These are phyloP conservation scores for Cheilosia pagana DNA, from an alignment of 2,888 invertebrate genomes.

Conservation along the genomic window DNA sequence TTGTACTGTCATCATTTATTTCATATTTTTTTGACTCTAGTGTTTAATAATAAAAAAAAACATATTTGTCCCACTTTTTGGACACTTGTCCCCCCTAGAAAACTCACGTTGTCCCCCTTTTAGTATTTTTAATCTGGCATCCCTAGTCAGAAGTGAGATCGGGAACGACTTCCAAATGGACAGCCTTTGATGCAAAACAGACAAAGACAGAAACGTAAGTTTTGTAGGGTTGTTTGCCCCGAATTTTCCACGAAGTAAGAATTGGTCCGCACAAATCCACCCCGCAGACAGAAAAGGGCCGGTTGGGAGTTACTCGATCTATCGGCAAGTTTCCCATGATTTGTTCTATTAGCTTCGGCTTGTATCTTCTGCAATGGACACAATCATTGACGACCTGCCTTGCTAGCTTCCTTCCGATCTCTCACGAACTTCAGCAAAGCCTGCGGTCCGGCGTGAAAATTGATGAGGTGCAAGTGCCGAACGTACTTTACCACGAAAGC, in stretches of 20 bases:
- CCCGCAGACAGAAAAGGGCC: background rate
- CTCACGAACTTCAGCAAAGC: background rate
- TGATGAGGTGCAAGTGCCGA: background rate
- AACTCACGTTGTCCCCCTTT: too few relatives aligned
- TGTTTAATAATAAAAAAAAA: too few relatives aligned
- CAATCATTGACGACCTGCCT: background rate
- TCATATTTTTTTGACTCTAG: too few relatives aligned
- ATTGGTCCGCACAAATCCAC: background rate
- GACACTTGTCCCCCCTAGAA: too few relatives aligned
- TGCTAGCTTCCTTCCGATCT: background rate
- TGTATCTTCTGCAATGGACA: background rate
- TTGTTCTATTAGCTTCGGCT: background rate
- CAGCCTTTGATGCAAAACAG: background rate
- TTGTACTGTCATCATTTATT: too few relatives aligned
- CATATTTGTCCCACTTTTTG: too few relatives aligned
- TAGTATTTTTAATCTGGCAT: too few relatives aligned
- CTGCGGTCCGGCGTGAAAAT: conserved; percentile 8
- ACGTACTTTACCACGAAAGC: background rate
- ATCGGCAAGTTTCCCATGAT: too few relatives aligned
- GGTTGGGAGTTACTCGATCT: background rate
- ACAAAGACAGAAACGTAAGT: background rate
- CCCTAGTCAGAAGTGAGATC: background rate
- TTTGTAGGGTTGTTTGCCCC: too few relatives aligned
- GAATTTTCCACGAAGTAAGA: too few relatives aligned
- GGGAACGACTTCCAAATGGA: conserved; percentile 1